A percentile compares a stretch with the other conserved stretches of the same genome.
These are phyloP conservation scores for Chondrilla cf. caribensis DNA, from an alignment of 37 sponge, comb jelly and placozoan species.

Conservation along the genomic window DNA sequence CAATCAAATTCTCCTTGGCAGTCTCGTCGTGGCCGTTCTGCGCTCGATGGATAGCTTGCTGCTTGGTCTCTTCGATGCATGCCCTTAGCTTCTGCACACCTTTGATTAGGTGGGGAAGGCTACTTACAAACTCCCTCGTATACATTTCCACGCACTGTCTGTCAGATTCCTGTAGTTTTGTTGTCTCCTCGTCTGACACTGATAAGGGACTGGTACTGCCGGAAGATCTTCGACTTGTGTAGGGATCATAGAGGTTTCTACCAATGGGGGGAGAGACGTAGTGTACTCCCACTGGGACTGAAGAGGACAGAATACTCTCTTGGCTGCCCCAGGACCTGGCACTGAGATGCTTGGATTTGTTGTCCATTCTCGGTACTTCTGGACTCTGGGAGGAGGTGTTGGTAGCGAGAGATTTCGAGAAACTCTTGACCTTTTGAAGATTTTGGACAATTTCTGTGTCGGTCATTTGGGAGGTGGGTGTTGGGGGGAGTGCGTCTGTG, in stretches of 20 bases:
- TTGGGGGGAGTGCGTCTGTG: constrained; percentile 20
- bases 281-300: background rate
- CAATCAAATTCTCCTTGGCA: background rate
- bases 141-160: background rate
- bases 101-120: background rate
- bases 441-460: constrained; percentile 12
- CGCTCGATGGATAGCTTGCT: background rate
- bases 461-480: background rate
- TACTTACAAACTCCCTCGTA: constrained; percentile 20
- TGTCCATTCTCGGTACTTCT: background rate
- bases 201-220: background rate
- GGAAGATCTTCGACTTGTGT: background rate
- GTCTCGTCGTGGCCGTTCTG: background rate
- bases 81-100: constrained; percentile 14
- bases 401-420: background rate
- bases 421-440: constrained; percentile 10
- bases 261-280: background rate
- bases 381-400: background rate
- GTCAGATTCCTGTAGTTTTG: background rate
- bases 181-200: background rate
- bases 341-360: background rate
- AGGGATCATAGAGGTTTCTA: background rate
- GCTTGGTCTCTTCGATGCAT: constrained; percentile 11
- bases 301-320: constrained; percentile 1
- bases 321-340: constrained; percentile 20